phyloP scores from a whole-genome alignment of 2,797 vertebrate genomes.

The Morus bassanus region DNA sequence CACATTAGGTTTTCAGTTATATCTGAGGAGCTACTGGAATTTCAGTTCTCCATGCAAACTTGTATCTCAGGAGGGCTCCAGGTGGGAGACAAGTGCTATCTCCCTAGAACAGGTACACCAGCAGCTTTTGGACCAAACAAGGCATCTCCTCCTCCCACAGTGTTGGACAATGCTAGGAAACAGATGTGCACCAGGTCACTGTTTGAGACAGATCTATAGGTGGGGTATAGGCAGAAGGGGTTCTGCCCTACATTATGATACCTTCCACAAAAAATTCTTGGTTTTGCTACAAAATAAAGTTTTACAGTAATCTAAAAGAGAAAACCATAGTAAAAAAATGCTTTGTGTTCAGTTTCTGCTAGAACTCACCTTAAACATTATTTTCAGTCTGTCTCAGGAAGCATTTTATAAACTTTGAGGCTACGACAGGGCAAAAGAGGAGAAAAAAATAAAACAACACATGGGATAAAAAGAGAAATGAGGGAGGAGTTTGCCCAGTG shows the following conservation, averaged over 20 bases:
- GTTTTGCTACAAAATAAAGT: neutral
- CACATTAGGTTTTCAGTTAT: neutral
- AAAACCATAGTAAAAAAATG: neutral
- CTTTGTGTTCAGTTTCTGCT: neutral
- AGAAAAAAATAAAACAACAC: neutral
- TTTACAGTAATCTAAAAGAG: neutral
- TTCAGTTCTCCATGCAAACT: neutral
- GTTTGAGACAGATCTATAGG: neutral
- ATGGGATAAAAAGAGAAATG: neutral
- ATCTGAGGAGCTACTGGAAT: neutral
- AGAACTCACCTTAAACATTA: neutral
- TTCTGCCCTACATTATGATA: neutral
- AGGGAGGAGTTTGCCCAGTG: neutral
- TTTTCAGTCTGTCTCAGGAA: neutral
- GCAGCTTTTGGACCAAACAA: neutral
- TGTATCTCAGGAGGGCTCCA: neutral
- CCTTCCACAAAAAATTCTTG: neutral
- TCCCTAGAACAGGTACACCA: neutral
- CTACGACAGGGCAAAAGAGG: neutral
- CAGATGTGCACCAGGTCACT: neutral
- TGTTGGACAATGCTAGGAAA: neutral
- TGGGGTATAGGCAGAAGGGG: neutral
- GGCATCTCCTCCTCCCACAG: neutral
- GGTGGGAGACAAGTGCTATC: neutral
- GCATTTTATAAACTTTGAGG: neutral